Evolutionary conservation across 2,113 vertebrate species (phyloP), one percentile per base, ranked within the genome.

Genomic region (Leiothrix lutea): DNA sequence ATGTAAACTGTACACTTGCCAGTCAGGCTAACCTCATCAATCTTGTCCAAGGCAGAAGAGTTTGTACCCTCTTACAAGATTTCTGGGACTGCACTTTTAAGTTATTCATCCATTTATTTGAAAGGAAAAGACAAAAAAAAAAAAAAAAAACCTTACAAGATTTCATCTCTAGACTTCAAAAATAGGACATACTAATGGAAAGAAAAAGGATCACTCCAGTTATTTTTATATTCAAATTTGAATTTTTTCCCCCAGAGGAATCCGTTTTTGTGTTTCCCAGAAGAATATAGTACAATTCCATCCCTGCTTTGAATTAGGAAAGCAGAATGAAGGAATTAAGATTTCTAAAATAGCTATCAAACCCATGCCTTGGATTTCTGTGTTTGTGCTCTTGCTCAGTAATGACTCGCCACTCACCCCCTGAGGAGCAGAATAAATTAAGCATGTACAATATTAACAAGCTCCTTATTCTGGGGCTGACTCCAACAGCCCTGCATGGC

Each of bases 1-100:
- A 95, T 97, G 92, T 92, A 96, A 96, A 96, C 89, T 90, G 90
- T 96, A 94, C 58, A 24, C 91, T 95, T 95, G 97, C 92, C 97
- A 85, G 86, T 85, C 94, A 97, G 97, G 90, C 95, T 88, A 85
- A 94, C 80, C 94, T 96, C 75, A 87, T 95, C 83, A 94, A 95
- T 97, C 96, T 96, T 86, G 90, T 93, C 78, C 83, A 57, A 80
- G 78, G 70, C 84, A 95, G 89, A 90, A 20, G 88, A 92, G 57
- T 90, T 97, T 75, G 69, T 47, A 83, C 53, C 45, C 87, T 79
- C 77, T 82, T 45, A 60, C 51, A 80, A 71, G 95, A 87, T 95
- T 94, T 95, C 79, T 94, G 67, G 57, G 92, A 53, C 70, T 95
- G 62, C 64, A 80, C 38, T 95, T 95, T 45, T 23, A 78, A 94